phyloP scores from a whole-genome alignment of 2,113 vertebrate genomes.

The Baryphthengus martii region DNA sequence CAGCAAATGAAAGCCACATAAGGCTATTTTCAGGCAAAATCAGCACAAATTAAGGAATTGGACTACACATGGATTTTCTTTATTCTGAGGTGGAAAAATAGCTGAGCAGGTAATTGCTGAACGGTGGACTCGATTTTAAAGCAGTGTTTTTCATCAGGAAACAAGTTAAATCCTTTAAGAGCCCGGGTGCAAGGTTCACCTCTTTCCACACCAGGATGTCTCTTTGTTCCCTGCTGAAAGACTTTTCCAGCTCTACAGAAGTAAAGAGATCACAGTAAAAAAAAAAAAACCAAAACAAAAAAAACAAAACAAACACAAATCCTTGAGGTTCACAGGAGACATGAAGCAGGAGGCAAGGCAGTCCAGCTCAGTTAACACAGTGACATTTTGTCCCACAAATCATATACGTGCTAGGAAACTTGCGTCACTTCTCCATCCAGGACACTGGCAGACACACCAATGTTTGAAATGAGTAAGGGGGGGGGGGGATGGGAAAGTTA shows the following conservation, averaged over 20 bases:
- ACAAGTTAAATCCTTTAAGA: not conserved
- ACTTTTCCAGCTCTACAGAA: not conserved
- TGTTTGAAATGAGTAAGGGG: not conserved
- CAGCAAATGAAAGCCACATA: not conserved
- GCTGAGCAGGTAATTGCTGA: not conserved
- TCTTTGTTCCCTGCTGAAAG: slow-evolving; percentile 1
- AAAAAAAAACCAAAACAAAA: rapidly evolving
- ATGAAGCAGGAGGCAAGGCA: not conserved
- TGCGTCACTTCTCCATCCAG: slow-evolving; percentile 44
- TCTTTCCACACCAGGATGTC: not conserved
- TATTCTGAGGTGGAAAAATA: not conserved
- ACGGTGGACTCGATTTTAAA: not conserved
- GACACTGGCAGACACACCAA: not conserved
- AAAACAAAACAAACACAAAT: not conserved
- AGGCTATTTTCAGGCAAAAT: not conserved
- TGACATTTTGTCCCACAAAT: slow-evolving; percentile 55
- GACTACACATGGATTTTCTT: not conserved
- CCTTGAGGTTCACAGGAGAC: not conserved
- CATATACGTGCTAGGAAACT: slow-evolving; percentile 14
- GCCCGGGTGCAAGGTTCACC: not conserved
- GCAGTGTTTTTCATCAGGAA: not conserved
- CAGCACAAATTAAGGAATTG: not conserved
- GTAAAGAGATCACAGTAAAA: not conserved
- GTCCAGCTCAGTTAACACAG: slow-evolving; percentile 27
- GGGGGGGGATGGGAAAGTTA: not conserved